A percentile compares a stretch with the other conserved stretches of the same genome.
phyloP scores from a whole-genome alignment of 2,888 invertebrate species.

The Calameuta pallipes region DNA sequence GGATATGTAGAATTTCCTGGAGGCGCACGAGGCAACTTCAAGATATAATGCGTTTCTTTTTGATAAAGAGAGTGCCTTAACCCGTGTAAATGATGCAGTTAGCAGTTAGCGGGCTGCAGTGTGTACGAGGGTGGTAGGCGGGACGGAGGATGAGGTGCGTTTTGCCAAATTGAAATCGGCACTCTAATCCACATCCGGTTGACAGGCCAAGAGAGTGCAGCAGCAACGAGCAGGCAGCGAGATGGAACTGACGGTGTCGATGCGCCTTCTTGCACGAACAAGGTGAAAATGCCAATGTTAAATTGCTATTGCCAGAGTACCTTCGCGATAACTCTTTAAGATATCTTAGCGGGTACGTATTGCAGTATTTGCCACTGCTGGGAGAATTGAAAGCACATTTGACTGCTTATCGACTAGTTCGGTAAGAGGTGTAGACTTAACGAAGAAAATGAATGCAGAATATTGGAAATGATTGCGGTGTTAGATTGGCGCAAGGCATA shows the following conservation, averaged over 20 bases:
- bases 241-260: not conserved
- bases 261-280: not conserved
- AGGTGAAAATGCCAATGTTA: not conserved
- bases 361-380: not conserved
- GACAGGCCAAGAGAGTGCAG: constrained; percentile 23
- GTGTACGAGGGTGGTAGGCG: not conserved
- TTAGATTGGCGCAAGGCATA: not conserved
- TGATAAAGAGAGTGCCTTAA: not conserved
- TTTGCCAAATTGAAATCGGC: constrained; percentile 25
- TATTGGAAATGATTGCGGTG: not conserved
- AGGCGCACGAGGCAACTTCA: not conserved
- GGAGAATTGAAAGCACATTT: not conserved
- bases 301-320: not conserved
- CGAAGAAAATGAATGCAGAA: not conserved
- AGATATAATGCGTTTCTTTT: not conserved
- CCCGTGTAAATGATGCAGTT: not conserved
- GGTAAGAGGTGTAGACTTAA: not conserved
- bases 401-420: not conserved
- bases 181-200: constrained; percentile 25
- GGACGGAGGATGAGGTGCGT: constrained; percentile 1
- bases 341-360: not conserved
- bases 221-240: constrained; percentile 11
- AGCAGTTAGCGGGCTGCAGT: not conserved
- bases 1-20: not conserved
- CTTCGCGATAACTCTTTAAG: not conserved